Evolutionary conservation across 2,113 vertebrate genomes (phyloP).

Genomic region (Neotragus pygmaeus): DNA sequence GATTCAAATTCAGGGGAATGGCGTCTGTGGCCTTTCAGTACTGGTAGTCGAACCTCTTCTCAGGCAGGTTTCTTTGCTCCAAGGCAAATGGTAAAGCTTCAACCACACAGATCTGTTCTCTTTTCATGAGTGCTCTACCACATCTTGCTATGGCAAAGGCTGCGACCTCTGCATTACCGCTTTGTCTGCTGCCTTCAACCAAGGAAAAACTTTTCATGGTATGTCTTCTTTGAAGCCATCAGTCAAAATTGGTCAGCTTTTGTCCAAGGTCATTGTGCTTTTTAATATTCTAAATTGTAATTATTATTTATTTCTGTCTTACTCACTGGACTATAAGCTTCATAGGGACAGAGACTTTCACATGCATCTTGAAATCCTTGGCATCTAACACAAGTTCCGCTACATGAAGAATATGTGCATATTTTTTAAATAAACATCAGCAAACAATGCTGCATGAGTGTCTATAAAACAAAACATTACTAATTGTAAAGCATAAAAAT

Average conservation of each 20-base stretch:
- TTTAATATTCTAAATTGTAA: not conserved
- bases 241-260: not conserved
- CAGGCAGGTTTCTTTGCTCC: not conserved
- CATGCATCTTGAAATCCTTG: not conserved
- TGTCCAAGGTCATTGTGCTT: not conserved
- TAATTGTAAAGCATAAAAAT: not conserved
- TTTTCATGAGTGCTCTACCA: rapidly evolving
- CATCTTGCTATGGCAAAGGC: not conserved
- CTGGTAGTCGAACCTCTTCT: not conserved
- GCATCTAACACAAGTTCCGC: not conserved
- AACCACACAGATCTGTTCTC: not conserved
- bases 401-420: not conserved
- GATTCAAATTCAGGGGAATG: not conserved
- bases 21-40: not conserved
- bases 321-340: not conserved
- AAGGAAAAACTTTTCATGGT: not conserved
- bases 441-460: not conserved
- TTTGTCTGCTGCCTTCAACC: not conserved
- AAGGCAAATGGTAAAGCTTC: not conserved
- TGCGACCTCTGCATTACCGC: not conserved
- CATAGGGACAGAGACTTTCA: not conserved
- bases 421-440: not conserved
- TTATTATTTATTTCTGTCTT: not conserved
- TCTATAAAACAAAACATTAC: not conserved
- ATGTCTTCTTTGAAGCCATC: not conserved